Evolutionary conservation across 2,797 vertebrate species (phyloP), one percentile per base, ranked within the genome.

Genomic region (Malurus splendens): DNA sequence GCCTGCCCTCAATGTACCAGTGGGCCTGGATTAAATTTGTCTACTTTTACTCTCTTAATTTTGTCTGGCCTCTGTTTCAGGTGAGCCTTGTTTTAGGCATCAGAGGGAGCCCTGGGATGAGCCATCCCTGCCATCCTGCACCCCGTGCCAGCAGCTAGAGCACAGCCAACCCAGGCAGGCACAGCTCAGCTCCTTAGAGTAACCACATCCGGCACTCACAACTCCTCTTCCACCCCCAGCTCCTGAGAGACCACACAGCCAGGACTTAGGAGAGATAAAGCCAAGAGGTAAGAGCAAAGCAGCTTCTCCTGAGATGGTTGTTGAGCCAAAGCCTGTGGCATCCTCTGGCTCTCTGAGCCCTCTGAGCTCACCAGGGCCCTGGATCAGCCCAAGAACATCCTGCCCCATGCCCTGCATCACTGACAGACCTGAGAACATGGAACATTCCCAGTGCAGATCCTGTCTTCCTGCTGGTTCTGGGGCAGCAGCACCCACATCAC

Each of bases 371-470:
- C 50, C 17, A 23, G 23, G 14, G 9, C 3, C 15, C 27, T 30
- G 72, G 25, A 27, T 6, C 2, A 30, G 52, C 68, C 39, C 8
- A 1, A 13, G 44, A 42, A 39, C 10, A 5, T 15, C 73, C 6
- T 27, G 32, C 33, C 25, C 1, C 3, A 4, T 0, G 15, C 3
- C 2, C 59, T 19, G 39, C 18, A 28, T 23, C 47, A 2, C 65
- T 25, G 54, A 1, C 3, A 23, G 55, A 7, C 22, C 33, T 50
- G 13, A 1, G 41, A 41, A 74, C 57, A 10, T 11, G 19, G 18
- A 20, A 1, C 17, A 11, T 0, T 5, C 16, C 16, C 24, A 6
- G 22, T 1, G 24, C 50, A 52, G 67, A 10, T 18, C 44, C 52
- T 9, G 25, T 39, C 4, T 0, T 28, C 27, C 54, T 4, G 3